Percentiles rank a stretch among this genome's conserved stretches.
phyloP scores from a whole-genome alignment of 2,888 invertebrate genomes.

The Heliconius cydno region DNA sequence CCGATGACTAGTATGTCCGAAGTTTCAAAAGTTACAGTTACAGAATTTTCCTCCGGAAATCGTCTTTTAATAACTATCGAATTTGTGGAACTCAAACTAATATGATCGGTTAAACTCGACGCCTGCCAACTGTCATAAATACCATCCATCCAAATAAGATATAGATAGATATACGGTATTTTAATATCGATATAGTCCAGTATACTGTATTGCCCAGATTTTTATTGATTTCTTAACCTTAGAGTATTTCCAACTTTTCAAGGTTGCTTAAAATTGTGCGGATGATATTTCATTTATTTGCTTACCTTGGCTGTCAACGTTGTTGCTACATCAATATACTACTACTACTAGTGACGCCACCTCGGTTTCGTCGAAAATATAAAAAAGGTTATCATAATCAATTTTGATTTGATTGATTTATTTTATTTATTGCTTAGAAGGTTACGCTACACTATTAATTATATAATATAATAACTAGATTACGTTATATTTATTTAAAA shows the following conservation, averaged over 20 bases:
- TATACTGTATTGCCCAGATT: constrained; percentile 9
- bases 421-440: too few relatives aligned
- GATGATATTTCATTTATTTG: constrained; percentile 3
- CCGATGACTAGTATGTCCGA: background rate
- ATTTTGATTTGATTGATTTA: too few relatives aligned
- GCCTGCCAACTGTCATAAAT: constrained; percentile 24
- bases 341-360: background rate
- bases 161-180: background rate
- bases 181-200: background rate
- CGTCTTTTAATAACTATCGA: background rate
- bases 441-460: too few relatives aligned
- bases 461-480: too few relatives aligned
- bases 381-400: too few relatives aligned
- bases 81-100: background rate
- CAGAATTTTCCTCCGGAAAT: constrained; percentile 6
- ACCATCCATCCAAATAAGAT: constrained; percentile 18
- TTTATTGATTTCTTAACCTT: constrained; percentile 30
- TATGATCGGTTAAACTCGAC: background rate
- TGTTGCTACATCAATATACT: background rate
- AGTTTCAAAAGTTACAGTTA: background rate
- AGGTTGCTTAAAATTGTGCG: background rate
- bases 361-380: background rate
- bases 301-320: background rate
- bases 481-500: too few relatives aligned
- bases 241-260: constrained; percentile 9